Evolutionary conservation across 2,797 vertebrate species (phyloP), one percentile per base, ranked within the genome.

Genomic region (Pangasius sanitwongsei): DNA sequence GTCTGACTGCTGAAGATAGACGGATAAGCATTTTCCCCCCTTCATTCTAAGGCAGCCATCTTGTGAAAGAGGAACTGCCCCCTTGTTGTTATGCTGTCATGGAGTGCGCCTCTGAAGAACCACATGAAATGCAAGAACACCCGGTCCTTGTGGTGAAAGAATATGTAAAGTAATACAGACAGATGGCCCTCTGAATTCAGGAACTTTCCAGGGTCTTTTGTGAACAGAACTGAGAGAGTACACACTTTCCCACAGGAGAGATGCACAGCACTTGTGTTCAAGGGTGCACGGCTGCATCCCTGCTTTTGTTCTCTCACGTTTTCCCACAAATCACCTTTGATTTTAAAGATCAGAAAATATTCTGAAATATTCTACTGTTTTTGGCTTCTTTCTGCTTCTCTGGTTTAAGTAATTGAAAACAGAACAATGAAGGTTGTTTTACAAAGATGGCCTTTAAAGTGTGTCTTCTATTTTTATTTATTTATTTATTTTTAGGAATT

Each of bases 161-260:
- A 96, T 95, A 96, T 96, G 95, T 96, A 96, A 96, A 96, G 95
- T 96, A 96, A 96, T 96, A 95, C 95, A 95, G 94, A 95, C 96
- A 97, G 96, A 96, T 96, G 96, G 96, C 93, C 94, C 90, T 92
- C 93, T 95, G 95, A 96, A 96, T 95, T 94, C 94, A 94, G 93
- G 95, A 96, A 95, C 94, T 93, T 96, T 96, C 94, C 95, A 92
- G 95, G 93, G 93, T 92, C 95, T 94, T 95, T 96, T 96, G 95
- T 96, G 94, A 93, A 88, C 92, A 90, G 88, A 91, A 91, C 94
- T 95, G 94, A 96, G 95, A 89, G 87, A 95, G 92, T 93, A 94
- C 93, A 94, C 94, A 95, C 94, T 95, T 95, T 94, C 93, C 93
- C 94, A 92, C 94, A 94, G 93, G 92, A 94, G 93, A 93, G 92